A percentile compares a stretch with the other conserved stretches of the same genome.
These are phyloP conservation scores for Phylloscopus collybita DNA, from an alignment of 2,797 vertebrate genomes.

Conservation along the genomic window DNA sequence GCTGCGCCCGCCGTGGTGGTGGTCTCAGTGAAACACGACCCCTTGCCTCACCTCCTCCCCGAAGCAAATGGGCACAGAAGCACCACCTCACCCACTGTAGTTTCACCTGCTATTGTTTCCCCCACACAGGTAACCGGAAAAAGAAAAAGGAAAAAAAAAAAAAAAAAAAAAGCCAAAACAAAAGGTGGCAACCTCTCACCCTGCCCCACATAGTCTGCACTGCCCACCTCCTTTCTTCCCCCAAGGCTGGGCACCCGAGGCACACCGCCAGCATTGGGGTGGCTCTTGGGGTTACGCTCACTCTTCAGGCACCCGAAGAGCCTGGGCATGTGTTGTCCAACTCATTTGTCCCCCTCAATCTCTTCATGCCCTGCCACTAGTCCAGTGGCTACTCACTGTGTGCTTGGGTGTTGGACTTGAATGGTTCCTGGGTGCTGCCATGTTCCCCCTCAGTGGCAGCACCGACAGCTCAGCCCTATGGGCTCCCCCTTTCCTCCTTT, in stretches of 20 bases:
- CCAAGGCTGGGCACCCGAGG: not conserved
- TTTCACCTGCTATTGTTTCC: slow-evolving; percentile 78
- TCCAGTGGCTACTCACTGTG: not conserved
- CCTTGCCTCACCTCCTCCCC: slow-evolving; percentile 76
- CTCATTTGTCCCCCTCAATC: not conserved
- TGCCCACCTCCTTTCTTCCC: not conserved
- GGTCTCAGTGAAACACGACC: slow-evolving; percentile 81
- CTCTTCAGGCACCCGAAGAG: not conserved
- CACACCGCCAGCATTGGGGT: not conserved
- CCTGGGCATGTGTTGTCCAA: accelerated
- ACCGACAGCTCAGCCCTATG: accelerated
- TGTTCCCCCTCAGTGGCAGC: accelerated
- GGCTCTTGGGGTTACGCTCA: not conserved
- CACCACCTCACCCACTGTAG: slow-evolving; percentile 79
- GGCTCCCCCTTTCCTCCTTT: not conserved
- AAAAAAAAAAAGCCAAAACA: not conserved
- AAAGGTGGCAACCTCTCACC: not conserved
- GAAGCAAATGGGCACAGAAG: slow-evolving; percentile 87
- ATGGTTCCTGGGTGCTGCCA: not conserved
- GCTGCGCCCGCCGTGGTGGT: slow-evolving; percentile 73
- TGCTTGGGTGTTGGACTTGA: not conserved
- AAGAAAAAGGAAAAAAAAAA: not conserved
- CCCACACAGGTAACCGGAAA: slow-evolving; percentile 86
- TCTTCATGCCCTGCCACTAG: accelerated
- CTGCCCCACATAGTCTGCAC: not conserved